Conservation (phyloP, 1,140 invertebrate species). For the Tribolium madens region DNA sequence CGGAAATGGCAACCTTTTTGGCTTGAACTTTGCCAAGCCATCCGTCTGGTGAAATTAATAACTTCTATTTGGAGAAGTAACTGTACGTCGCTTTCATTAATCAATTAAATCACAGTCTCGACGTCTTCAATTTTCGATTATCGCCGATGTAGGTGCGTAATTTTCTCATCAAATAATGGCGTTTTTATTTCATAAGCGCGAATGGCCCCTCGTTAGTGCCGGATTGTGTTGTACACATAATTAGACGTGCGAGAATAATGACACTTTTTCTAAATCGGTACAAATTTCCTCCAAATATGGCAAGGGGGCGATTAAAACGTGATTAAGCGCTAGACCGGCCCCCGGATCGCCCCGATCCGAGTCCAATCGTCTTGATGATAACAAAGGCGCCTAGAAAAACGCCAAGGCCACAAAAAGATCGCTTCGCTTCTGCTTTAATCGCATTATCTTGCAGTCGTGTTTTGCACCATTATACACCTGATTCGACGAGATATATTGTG, state of each 20-base stretch:
- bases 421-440: constrained; percentile 12
- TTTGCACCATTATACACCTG: constrained; percentile 29
- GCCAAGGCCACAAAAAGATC: constrained; percentile 7
- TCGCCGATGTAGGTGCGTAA: constrained; percentile 1
- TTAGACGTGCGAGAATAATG: constrained; percentile 29
- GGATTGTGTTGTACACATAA: constrained; percentile 1
- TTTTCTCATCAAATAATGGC: constrained; percentile 25
- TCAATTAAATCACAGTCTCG: constrained; percentile 24
- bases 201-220: constrained; percentile 20
- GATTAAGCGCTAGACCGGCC: background rate
- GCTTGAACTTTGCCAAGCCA: no score
- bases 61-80: constrained; percentile 18
- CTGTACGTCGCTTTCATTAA: constrained; percentile 23
- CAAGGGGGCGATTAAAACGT: background rate
- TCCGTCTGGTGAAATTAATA: no score
- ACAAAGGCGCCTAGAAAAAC: background rate
- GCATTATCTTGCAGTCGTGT: constrained; percentile 4
- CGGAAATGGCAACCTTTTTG: no score
- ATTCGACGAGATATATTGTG: constrained; percentile 24
- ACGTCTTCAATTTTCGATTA: constrained; percentile 37
- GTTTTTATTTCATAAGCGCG: constrained; percentile 32
- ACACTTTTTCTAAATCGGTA: constrained; percentile 36
- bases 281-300: constrained; percentile 26
- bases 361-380: background rate
- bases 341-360: background rate